These are phyloP conservation scores for Cheilosia scutellata DNA, from an alignment of 2,888 invertebrate genomes.

Conservation along the genomic window DNA sequence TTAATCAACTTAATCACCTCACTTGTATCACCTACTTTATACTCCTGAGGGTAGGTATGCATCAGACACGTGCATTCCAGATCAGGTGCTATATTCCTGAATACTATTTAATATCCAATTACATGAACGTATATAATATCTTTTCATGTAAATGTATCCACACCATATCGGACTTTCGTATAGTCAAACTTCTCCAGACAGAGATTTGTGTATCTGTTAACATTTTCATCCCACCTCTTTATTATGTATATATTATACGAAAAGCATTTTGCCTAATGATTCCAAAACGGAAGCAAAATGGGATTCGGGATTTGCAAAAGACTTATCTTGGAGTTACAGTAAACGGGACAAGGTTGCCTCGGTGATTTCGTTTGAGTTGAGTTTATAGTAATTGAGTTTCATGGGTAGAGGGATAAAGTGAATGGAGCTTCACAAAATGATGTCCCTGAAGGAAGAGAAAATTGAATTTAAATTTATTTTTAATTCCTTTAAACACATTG, in stretches of 20 bases:
- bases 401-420: constrained; percentile 5
- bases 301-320: constrained; percentile 58
- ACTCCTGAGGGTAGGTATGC: not conserved
- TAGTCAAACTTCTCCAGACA: constrained; percentile 7
- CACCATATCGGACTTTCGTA: not conserved
- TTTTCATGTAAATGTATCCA: not conserved
- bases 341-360: not conserved
- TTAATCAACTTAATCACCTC: not conserved
- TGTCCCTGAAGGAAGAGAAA: constrained; percentile 3
- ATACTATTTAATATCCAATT: constrained; percentile 46
- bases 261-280: constrained; percentile 56
- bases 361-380: not conserved
- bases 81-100: constrained; percentile 33
- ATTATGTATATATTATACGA: not conserved
- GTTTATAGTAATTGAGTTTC: constrained; percentile 18
- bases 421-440: constrained; percentile 24
- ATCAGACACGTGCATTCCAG: constrained; percentile 7
- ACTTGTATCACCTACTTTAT: constrained; percentile 11
- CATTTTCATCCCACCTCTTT: not conserved
- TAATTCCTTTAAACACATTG: not conserved
- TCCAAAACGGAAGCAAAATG: constrained; percentile 65
- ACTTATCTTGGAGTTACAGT: constrained; percentile 47
- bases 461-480: constrained; percentile 44
- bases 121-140: constrained; percentile 10
- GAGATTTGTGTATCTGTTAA: not conserved